Base-by-base conservation (phyloP, 2,797 vertebrate species). In the Mustela erminea region DNA sequence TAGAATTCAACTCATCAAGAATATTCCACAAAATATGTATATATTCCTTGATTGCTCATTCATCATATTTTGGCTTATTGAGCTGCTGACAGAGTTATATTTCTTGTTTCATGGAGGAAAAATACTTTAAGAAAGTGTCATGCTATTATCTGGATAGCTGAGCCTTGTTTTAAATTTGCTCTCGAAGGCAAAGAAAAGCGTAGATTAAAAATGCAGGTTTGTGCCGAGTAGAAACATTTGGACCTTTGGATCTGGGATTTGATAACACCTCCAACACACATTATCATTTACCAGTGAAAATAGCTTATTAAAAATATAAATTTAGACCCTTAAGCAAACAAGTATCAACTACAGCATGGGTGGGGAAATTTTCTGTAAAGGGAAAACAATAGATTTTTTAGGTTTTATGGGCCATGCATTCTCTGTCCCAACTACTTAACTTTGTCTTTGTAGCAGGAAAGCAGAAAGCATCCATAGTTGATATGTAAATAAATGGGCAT, bases 51-150 rank as follows among this genome's bases (percentile, higher is more conserved):
- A 97, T 97, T 96, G 82, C 86, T 52, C 88, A 95, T 97, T 97
- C 94, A 98, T 97, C 97, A 94, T 93, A 86, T 92, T 97, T 95
- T 94, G 92, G 75, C 84, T 97, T 98, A 93, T 60, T 95, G 92
- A 95, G 84, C 56, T 97, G 92, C 94, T 97, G 78, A 94, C 89
- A 97, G 82, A 97, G 72, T 41, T 94, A 93, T 43, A 94, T 97
- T 96, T 95, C 96, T 98, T 97, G n/a, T 87, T 98, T 93, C 72
- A 21, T 92, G 82, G 43, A 18, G 17, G 13, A 5, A 5, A 85
- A 5, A 1, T 11, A 66, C 56, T 58, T 90, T 18, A 32, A 96
- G 97, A 93, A 96, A 82, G 70, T 74, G 32, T 85, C 14, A 6
- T 68, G 58, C 77, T 96, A 56, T 96, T 97, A 82, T 90, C 52